Evolutionary conservation across 1,140 invertebrate genomes (phyloP).

Genomic region (Amyelois transitella): DNA sequence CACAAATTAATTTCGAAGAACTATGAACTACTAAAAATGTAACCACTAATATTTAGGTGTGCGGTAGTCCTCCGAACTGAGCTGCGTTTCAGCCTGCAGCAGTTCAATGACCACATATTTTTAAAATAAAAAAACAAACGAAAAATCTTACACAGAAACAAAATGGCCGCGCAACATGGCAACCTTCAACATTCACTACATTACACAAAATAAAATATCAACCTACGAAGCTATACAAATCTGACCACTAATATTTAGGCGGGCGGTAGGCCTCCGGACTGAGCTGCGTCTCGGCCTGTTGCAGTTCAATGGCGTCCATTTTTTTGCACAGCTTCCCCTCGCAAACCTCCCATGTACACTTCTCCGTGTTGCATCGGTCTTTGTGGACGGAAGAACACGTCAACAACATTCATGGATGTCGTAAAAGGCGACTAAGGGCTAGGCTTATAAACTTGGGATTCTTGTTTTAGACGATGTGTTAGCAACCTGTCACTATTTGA

Average conservation of each 20-base stretch:
- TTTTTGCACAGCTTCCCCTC: slow-evolving; percentile 63
- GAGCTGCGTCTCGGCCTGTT: slow-evolving; percentile 38
- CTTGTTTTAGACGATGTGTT: too few relatives aligned
- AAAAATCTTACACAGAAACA: too few relatives aligned
- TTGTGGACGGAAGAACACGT: too few relatives aligned
- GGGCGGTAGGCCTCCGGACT: slow-evolving; percentile 21
- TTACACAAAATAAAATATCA: not conserved
- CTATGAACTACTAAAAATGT: not conserved
- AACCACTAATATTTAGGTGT: slow-evolving; percentile 11
- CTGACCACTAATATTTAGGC: slow-evolving; percentile 11
- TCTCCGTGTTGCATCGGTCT: slow-evolving; percentile 63
- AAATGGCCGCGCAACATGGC: too few relatives aligned
- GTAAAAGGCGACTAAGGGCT: too few relatives aligned
- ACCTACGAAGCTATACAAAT: not conserved
- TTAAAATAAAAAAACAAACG: too few relatives aligned
- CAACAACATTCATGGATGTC: too few relatives aligned
- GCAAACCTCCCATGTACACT: slow-evolving; percentile 64
- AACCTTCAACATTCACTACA: not conserved
- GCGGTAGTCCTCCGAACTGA: slow-evolving; percentile 25
- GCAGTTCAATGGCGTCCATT: slow-evolving; percentile 53
- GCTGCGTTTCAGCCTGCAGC: slow-evolving; percentile 37
- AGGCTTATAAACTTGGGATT: too few relatives aligned
- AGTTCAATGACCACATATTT: slow-evolving; percentile 56
- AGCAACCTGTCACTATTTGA: too few relatives aligned
- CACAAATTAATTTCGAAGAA: too few relatives aligned